These are phyloP conservation scores for Sarcophaga carnaria DNA, from an alignment of 2,888 invertebrate genomes.

Conservation along the genomic window DNA sequence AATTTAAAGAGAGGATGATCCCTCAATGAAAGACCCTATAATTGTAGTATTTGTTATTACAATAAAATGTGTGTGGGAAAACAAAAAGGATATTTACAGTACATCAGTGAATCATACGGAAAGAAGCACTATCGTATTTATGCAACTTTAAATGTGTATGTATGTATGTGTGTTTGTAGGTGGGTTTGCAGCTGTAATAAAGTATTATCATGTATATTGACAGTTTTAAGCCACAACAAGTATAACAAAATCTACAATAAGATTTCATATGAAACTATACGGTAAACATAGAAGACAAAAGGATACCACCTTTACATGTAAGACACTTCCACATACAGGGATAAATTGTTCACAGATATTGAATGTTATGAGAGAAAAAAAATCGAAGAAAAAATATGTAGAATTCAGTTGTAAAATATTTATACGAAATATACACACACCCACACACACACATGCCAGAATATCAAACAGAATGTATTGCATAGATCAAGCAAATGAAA, in stretches of 20 bases:
- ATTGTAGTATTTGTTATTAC: not conserved
- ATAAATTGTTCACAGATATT: slow-evolving; percentile 22
- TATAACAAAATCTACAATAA: slow-evolving; percentile 21
- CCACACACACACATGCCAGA: not conserved
- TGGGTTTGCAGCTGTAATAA: slow-evolving; percentile 9
- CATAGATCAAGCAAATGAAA: slow-evolving; percentile 42
- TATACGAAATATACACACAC: not conserved
- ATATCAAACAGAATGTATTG: not conserved
- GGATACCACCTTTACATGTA: too few relatives aligned
- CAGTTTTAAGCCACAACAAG: slow-evolving; percentile 60
- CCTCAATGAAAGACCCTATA: not conserved
- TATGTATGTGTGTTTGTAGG: not conserved
- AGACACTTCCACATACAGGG: not conserved
- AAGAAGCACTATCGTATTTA: not conserved
- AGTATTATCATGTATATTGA: slow-evolving; percentile 53
- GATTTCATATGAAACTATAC: slow-evolving; percentile 37
- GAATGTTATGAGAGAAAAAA: not conserved
- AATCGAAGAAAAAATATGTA: not conserved
- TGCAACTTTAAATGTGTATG: not conserved
- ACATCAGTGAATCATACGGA: slow-evolving; percentile 1
- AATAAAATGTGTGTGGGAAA: not conserved
- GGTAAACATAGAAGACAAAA: not conserved
- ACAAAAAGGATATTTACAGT: not conserved
- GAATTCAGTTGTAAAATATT: slow-evolving; percentile 4
- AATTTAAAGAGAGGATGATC: too few relatives aligned